These are phyloP conservation scores for Anarrhichthys ocellatus DNA, from an alignment of 2,113 vertebrate species.

Conservation along the genomic window DNA sequence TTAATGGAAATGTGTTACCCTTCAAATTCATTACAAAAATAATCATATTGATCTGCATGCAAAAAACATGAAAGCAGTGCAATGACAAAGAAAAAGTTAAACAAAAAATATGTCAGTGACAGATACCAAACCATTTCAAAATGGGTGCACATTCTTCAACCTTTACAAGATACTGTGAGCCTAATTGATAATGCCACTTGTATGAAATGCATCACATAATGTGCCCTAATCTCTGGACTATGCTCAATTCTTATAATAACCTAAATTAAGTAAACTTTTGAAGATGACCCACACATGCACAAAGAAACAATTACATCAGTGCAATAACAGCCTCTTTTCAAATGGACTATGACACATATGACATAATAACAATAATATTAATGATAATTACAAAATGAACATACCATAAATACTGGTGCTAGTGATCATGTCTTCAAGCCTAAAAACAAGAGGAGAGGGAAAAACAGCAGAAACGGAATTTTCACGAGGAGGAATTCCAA, in stretches of 20 bases:
- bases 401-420: slow-evolving; percentile 99
- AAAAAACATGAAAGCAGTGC: slow-evolving; percentile 35
- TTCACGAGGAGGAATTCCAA: slow-evolving; percentile 99
- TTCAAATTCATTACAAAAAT: not conserved
- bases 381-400: slow-evolving; percentile 91
- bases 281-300: slow-evolving; percentile 62
- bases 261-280: slow-evolving; percentile 47
- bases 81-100: slow-evolving; percentile 34
- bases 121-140: slow-evolving; percentile 50
- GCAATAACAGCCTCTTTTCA: slow-evolving; percentile 25
- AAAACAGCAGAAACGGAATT: slow-evolving; percentile 96
- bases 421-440: slow-evolving; percentile 99
- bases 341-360: slow-evolving; percentile 42
- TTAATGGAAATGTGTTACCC: slow-evolving; percentile 8
- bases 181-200: slow-evolving; percentile 39
- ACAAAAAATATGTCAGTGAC: slow-evolving; percentile 20
- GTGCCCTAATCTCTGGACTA: slow-evolving; percentile 10
- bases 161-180: slow-evolving; percentile 25
- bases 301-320: slow-evolving; percentile 34
- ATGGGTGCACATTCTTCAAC: slow-evolving; percentile 23
- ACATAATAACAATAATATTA: slow-evolving; percentile 45
- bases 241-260: slow-evolving; percentile 3
- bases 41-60: slow-evolving; percentile 34
- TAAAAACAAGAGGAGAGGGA: slow-evolving; percentile 84
- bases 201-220: slow-evolving; percentile 43